Percentiles rank a stretch among this genome's conserved stretches.
Evolutionary conservation across 2,888 invertebrate species (phyloP).

Genomic region (Temnothorax unifasciatus): DNA sequence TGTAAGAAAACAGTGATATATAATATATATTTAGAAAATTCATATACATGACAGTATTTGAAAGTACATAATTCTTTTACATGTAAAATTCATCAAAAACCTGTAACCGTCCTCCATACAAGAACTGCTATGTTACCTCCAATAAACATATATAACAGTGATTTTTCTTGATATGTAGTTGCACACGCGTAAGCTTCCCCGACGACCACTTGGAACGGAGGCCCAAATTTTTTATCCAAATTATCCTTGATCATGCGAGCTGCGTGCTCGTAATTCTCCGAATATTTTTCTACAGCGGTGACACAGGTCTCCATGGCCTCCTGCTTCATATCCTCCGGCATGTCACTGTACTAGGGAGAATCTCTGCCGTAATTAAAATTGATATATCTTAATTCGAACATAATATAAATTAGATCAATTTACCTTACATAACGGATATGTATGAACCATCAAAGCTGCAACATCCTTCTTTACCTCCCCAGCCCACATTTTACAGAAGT

Average conservation of each 20-base stretch:
- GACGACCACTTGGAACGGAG: slow-evolving; percentile 93
- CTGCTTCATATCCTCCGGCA: slow-evolving; percentile 96
- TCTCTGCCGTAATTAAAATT: slow-evolving; percentile 1
- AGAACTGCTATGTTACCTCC: slow-evolving; percentile 93
- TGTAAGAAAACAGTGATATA: slow-evolving; percentile 14
- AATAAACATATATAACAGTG: slow-evolving; percentile 95
- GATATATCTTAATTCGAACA: slow-evolving; percentile 1
- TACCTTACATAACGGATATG: slow-evolving; percentile 94
- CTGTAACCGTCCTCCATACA: slow-evolving; percentile 65
- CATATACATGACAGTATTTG: slow-evolving; percentile 24
- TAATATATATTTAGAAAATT: slow-evolving; percentile 37
- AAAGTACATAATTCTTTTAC: slow-evolving; percentile 4
- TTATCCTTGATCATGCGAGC: slow-evolving; percentile 97
- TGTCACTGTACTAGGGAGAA: slow-evolving; percentile 88
- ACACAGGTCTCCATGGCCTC: slow-evolving; percentile 97
- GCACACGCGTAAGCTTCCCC: slow-evolving; percentile 98
- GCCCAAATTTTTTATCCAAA: slow-evolving; percentile 98
- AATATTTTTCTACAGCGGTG: slow-evolving; percentile 97
- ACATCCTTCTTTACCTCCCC: slow-evolving; percentile 88
- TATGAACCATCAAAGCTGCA: slow-evolving; percentile 88
- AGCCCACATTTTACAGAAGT: slow-evolving; percentile 77
- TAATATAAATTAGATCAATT: slow-evolving; percentile 31
- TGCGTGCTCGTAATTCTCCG: slow-evolving; percentile 93
- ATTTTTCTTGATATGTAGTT: slow-evolving; percentile 96
- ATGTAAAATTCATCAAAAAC: slow-evolving; percentile 34